These are phyloP conservation scores for Luperina nickerlii DNA, from an alignment of 2,888 invertebrate species.

Conservation along the genomic window DNA sequence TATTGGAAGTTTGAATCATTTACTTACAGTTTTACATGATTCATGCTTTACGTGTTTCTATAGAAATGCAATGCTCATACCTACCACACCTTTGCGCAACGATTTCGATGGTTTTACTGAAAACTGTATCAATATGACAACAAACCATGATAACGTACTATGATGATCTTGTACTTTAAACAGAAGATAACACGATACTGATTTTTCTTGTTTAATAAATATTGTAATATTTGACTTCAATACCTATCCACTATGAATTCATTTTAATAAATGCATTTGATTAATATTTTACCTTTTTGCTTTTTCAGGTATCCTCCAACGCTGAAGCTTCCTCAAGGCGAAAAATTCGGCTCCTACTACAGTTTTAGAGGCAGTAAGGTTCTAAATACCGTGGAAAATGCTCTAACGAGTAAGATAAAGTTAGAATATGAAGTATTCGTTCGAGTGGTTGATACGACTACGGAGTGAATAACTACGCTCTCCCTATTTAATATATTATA, in stretches of 20 bases:
- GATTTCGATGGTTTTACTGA: background rate
- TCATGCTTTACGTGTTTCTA: background rate
- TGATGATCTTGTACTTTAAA: background rate
- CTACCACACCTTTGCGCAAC: background rate
- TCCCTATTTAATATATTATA: constrained; percentile 50
- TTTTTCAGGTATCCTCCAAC: constrained; percentile 82
- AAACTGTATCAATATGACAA: background rate
- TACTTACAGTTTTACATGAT: background rate
- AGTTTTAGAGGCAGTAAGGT: constrained; percentile 84
- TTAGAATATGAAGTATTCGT: constrained; percentile 86
- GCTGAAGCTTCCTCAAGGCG: constrained; percentile 75
- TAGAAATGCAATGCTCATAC: background rate
- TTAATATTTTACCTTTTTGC: background rate
- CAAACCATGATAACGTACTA: background rate
- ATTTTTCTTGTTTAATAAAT: background rate
- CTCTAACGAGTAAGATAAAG: constrained; percentile 80
- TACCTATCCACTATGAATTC: background rate
- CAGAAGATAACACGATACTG: background rate
- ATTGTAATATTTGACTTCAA: background rate
- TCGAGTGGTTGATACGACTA: constrained; percentile 78
- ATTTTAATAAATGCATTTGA: background rate
- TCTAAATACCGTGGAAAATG: constrained; percentile 74
- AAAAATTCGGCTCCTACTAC: constrained; percentile 82
- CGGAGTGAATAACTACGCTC: constrained; percentile 62
- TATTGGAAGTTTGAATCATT: constrained; percentile 1